Evolutionary conservation across 2,113 vertebrate species (phyloP).

Genomic region (Calypte anna): DNA sequence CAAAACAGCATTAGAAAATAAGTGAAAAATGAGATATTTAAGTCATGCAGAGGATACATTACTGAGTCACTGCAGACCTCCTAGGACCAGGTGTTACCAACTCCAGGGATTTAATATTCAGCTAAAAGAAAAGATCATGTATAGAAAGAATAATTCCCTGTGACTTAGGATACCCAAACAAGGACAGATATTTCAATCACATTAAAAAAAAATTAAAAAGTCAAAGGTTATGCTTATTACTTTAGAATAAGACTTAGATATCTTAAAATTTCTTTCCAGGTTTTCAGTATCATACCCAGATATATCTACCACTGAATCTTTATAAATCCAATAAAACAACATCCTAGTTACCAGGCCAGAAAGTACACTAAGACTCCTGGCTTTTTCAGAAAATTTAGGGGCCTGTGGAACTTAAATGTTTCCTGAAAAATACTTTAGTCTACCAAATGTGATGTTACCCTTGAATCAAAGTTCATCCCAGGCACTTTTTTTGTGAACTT

Average conservation of each 20-base stretch:
- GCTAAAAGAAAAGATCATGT: neutral
- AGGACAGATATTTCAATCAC: neutral
- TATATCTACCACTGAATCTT: neutral
- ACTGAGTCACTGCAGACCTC: neutral
- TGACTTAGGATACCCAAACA: neutral
- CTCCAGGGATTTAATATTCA: neutral
- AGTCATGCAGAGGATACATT: neutral
- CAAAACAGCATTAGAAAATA: slow-evolving; percentile 32
- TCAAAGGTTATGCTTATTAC: neutral
- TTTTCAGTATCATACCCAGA: neutral
- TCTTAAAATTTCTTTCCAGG: neutral
- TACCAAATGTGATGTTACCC: neutral
- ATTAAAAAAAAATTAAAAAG: neutral
- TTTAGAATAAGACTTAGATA: neutral
- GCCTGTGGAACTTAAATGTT: neutral
- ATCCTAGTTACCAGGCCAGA: rapidly evolving
- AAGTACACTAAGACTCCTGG: neutral
- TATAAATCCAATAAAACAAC: neutral
- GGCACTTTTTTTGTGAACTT: neutral
- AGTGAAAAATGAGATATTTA: slow-evolving; percentile 32
- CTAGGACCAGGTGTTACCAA: neutral
- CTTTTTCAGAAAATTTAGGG: neutral
- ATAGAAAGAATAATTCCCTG: neutral
- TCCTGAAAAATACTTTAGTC: neutral
- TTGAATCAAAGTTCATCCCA: neutral